phyloP scores from a whole-genome alignment of 2,888 invertebrate species.

The Hypercompe scribonia region DNA sequence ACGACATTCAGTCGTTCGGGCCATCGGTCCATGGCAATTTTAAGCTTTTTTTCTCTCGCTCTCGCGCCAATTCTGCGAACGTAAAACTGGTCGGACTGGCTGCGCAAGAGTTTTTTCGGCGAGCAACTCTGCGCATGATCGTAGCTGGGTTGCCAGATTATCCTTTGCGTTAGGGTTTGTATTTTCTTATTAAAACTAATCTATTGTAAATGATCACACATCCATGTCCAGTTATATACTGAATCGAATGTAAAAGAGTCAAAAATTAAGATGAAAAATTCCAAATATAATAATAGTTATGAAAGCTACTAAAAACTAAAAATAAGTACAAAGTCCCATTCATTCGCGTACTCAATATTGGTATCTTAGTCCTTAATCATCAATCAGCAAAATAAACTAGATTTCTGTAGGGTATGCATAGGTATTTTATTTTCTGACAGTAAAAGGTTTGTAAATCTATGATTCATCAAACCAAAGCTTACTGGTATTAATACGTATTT shows the following conservation, averaged over 20 bases:
- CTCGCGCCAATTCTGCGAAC: constrained; percentile 75
- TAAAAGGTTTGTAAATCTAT: no score
- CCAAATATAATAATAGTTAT: not conserved
- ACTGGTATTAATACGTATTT: no score
- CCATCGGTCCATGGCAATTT: constrained; percentile 74
- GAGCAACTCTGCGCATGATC: constrained; percentile 61
- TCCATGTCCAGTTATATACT: not conserved
- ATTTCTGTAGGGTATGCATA: no score
- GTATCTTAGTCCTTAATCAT: no score
- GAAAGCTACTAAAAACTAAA: not conserved
- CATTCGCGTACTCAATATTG: no score
- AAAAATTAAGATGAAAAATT: no score
- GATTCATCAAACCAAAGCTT: no score
- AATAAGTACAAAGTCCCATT: no score
- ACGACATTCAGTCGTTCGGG: constrained; percentile 72
- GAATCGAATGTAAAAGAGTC: not conserved
- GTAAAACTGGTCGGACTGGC: constrained; percentile 78
- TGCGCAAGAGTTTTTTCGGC: constrained; percentile 78
- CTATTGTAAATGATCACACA: not conserved
- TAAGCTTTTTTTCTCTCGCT: constrained; percentile 69
- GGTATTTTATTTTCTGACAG: no score
- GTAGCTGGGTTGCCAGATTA: constrained; percentile 61
- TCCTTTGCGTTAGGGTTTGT: constrained; percentile 17
- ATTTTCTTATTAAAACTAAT: constrained; percentile 12
- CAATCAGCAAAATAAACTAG: no score